A percentile compares a stretch with the other conserved stretches of the same genome.
Conservation (phyloP, 2,797 vertebrate genomes). For the Gallinago solitaria region DNA sequence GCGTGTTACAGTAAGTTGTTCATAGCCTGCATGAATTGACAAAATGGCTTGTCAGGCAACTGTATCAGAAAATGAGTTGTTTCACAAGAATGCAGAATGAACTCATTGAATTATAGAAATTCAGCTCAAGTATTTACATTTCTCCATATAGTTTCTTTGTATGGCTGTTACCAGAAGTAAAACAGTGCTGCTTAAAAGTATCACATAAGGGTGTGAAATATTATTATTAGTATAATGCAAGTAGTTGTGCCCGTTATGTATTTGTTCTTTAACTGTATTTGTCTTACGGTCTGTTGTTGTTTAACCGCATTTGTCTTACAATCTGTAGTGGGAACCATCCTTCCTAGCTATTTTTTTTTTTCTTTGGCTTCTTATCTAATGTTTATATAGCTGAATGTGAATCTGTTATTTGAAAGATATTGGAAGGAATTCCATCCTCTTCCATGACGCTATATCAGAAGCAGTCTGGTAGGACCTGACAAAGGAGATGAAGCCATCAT, state of each 20-base stretch:
- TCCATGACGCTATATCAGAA: not conserved
- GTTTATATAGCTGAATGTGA: not conserved
- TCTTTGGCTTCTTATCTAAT: not conserved
- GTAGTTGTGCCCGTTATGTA: not conserved
- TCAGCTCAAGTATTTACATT: not conserved
- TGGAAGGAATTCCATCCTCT: not conserved
- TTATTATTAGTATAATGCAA: not conserved
- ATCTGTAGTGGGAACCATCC: not conserved
- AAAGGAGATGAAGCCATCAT: not conserved
- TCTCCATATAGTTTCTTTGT: not conserved
- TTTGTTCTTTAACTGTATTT: not conserved
- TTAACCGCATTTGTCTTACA: not conserved
- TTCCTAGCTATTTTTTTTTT: not conserved
- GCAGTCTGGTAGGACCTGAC: not conserved
- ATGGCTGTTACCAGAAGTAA: not conserved
- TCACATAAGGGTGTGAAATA: not conserved
- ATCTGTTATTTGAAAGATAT: not conserved
- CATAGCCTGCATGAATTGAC: conserved; percentile 16
- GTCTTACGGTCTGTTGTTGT: not conserved
- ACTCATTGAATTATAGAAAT: conserved; percentile 12
- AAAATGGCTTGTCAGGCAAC: conserved; percentile 11
- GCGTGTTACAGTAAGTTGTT: not conserved
- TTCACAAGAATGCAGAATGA: not conserved
- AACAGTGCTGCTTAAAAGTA: not conserved
- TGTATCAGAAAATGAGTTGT: conserved; percentile 1